A percentile compares a stretch with the other conserved stretches of the same genome.
phyloP scores from a whole-genome alignment of 2,888 invertebrate species.

The Andrena bicolor region DNA sequence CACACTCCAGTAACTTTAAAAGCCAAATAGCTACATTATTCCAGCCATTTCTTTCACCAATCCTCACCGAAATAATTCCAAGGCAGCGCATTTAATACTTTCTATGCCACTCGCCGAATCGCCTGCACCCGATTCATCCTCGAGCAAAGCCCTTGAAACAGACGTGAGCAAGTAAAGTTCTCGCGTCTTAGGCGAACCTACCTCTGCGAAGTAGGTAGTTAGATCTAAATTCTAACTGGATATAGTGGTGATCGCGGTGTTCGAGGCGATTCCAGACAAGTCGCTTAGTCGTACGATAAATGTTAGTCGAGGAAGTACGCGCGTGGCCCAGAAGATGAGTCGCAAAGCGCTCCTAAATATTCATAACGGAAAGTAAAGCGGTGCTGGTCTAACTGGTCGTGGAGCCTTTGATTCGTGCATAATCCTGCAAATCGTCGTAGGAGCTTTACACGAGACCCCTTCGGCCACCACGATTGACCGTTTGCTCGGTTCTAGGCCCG shows the following conservation, averaged over 20 bases:
- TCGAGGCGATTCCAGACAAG: background rate
- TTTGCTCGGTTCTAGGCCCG: constrained; percentile 14
- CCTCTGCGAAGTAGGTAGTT: background rate
- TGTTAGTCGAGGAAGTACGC: background rate
- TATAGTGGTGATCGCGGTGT: too few species aligned
- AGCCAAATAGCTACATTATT: constrained; percentile 8
- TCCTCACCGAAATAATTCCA: constrained; percentile 20
- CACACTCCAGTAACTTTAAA: constrained; percentile 10
- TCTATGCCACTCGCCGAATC: background rate
- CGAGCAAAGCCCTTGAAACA: too few species aligned
- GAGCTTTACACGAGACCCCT: constrained; percentile 12
- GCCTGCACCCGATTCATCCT: background rate
- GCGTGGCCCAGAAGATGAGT: constrained; percentile 19
- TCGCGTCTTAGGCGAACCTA: background rate
- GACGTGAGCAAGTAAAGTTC: background rate
- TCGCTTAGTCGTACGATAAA: constrained; percentile 7
- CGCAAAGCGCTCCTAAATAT: constrained; percentile 35
- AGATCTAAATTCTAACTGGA: too few species aligned
- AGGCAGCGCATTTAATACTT: background rate
- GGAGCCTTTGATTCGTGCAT: constrained; percentile 22
- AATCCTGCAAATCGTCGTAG: constrained; percentile 29
- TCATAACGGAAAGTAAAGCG: constrained; percentile 29
- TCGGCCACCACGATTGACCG: constrained; percentile 25
- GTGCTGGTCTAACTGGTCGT: background rate
- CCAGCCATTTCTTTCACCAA: constrained; percentile 2